Evolutionary conservation across 2,113 vertebrate genomes (phyloP).

Genomic region (Bolborhynchus lineola): DNA sequence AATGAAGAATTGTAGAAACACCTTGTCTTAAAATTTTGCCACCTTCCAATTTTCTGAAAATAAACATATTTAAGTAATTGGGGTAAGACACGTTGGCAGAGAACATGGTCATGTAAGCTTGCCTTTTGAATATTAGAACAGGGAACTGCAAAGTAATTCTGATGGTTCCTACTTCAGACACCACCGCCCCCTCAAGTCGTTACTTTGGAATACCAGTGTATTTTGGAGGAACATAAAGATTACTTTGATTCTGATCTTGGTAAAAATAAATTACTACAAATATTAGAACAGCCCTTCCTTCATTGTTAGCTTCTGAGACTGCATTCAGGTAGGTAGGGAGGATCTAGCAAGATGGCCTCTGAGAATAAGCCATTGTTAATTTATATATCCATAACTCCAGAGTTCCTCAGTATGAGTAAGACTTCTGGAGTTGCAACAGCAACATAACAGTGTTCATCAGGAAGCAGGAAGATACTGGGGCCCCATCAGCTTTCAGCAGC

Average conservation of each 20-base stretch:
- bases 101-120: fast-evolving
- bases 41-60: not conserved
- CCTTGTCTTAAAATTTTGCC: not conserved
- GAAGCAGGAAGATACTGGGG: not conserved
- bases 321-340: not conserved
- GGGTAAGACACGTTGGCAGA: not conserved
- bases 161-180: not conserved
- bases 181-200: not conserved
- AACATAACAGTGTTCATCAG: not conserved
- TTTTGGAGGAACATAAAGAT: not conserved
- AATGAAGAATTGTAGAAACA: not conserved
- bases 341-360: not conserved
- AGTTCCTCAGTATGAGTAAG: not conserved
- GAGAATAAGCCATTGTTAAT: not conserved
- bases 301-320: not conserved
- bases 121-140: not conserved
- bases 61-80: not conserved
- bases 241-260: not conserved
- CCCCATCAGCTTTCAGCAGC: not conserved
- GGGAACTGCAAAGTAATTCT: not conserved
- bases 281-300: not conserved
- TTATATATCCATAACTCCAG: not conserved
- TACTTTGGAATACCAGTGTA: not conserved
- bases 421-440: not conserved
- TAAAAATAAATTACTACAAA: not conserved